Evolutionary conservation across 2,888 invertebrate species (phyloP), one percentile per base, ranked within the genome.

Genomic region (Choreutis nemorana): DNA sequence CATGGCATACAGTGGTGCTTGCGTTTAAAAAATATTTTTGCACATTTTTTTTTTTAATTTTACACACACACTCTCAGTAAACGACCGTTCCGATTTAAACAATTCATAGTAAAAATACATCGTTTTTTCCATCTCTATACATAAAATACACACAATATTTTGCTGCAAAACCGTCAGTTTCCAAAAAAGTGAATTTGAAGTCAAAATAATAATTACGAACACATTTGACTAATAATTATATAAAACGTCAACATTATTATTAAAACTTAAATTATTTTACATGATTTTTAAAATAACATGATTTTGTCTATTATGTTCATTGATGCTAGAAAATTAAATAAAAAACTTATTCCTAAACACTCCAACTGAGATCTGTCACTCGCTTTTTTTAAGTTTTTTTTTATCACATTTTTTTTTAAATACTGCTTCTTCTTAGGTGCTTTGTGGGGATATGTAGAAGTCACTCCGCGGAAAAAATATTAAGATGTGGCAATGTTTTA

Each of bases 301-400:
- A 28, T 48, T 52, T 47, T 48, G 41, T 40, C 47, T 54, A 48
- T 47, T 46, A 41, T 38, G 57, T 67, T 59, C 57, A 49, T 60
- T 50, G 48, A 37, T 40, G 42, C 58, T 66, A 65, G 60, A 53
- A 50, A 61, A 55, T 63, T 62, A 64, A 67, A 65, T 67, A 60
- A 59, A 52, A 63, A 12, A n/a, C 55, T 58, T 47, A 51, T 39
- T 32, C 57, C n/a, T 26, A 9, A 14, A 56, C 60, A 67, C 65
- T 59, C 63, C 61, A 44, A 59, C 58, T 77, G 78, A 78, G 77
- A 78, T 78, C 77, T 62, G 66, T 71, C 73, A 68, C 66, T 73
- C 73, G 72, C 73, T 72, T 67, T 71, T 67, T 68, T 63, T 51
- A 48, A 44, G 45, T 59, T 51, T 50, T 58, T 31, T 64, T 70